Evolutionary conservation across 1,140 invertebrate species (phyloP).

Genomic region (Andrena cerasifolii): DNA sequence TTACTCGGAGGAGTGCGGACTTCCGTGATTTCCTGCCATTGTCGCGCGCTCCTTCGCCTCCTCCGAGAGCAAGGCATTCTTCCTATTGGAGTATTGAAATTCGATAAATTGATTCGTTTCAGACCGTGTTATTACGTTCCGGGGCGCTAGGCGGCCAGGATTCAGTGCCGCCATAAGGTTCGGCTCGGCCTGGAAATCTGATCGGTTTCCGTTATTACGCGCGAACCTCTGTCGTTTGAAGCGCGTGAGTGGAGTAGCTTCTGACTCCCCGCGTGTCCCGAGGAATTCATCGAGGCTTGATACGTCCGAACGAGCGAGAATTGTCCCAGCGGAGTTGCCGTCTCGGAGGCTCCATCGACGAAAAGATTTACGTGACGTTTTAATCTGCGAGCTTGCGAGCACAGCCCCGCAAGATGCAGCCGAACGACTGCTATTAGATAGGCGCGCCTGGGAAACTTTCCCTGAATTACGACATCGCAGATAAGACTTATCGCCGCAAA

Average conservation of each 20-base stretch:
- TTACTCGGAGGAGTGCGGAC: constrained; percentile 26
- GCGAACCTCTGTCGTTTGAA: neutral
- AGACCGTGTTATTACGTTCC: constrained; percentile 31
- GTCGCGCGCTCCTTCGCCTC: constrained; percentile 19
- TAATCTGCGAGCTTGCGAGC: neutral
- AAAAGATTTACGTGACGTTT: neutral
- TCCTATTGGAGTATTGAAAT: constrained; percentile 44
- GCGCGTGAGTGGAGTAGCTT: neutral
- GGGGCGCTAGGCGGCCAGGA: neutral
- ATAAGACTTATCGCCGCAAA: constrained; percentile 24
- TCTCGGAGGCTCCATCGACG: too few relatives aligned
- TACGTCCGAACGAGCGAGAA: neutral
- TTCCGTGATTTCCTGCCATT: constrained; percentile 37
- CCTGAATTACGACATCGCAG: neutral
- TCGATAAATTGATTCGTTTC: constrained; percentile 56
- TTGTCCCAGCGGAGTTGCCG: too few relatives aligned
- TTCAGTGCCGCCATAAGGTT: neutral
- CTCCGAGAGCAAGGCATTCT: constrained; percentile 11
- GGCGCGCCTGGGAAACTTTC: neutral
- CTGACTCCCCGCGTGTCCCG: neutral
- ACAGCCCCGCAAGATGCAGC: neutral
- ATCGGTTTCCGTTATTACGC: constrained; percentile 1
- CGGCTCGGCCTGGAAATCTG: neutral
- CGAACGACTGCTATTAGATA: neutral
- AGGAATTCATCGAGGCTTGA: neutral